A percentile compares a stretch with the other conserved stretches of the same genome.
Conservation (phyloP, 2,888 invertebrate species). For the Mythimna impura region DNA sequence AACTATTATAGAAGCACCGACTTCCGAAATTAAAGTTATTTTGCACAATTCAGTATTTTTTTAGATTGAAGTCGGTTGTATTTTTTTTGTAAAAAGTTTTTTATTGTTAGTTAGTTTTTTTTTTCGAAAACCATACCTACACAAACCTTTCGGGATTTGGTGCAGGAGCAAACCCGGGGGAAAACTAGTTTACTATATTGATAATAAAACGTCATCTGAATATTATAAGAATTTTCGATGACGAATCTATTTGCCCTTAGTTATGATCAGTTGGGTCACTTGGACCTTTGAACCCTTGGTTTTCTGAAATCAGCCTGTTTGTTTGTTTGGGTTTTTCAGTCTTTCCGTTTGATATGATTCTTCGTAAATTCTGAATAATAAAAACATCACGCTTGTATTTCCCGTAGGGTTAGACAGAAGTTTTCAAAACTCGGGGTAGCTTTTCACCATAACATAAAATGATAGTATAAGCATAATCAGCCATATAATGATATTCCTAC, state of each 20-base stretch:
- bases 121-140: background rate
- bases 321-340: constrained; percentile 9
- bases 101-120: too few relatives aligned
- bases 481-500: too few relatives aligned
- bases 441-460: too few relatives aligned
- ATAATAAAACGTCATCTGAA: constrained; percentile 69
- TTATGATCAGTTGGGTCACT: constrained; percentile 12
- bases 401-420: background rate
- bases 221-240: constrained; percentile 59
- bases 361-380: constrained; percentile 24
- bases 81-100: too few relatives aligned
- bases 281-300: constrained; percentile 34
- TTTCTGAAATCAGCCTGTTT: constrained; percentile 39
- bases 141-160: too few relatives aligned
- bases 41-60: too few relatives aligned
- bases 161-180: accelerated
- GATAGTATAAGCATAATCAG: too few relatives aligned
- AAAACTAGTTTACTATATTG: background rate
- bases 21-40: too few relatives aligned
- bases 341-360: constrained; percentile 22
- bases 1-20: too few relatives aligned
- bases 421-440: too few relatives aligned
- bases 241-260: constrained; percentile 42
- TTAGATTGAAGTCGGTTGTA: too few relatives aligned
- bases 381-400: background rate